Percentiles rank a stretch among this genome's conserved stretches.
These are phyloP conservation scores for Carduelis carduelis DNA, from an alignment of 2,797 vertebrate species.

Conservation along the genomic window DNA sequence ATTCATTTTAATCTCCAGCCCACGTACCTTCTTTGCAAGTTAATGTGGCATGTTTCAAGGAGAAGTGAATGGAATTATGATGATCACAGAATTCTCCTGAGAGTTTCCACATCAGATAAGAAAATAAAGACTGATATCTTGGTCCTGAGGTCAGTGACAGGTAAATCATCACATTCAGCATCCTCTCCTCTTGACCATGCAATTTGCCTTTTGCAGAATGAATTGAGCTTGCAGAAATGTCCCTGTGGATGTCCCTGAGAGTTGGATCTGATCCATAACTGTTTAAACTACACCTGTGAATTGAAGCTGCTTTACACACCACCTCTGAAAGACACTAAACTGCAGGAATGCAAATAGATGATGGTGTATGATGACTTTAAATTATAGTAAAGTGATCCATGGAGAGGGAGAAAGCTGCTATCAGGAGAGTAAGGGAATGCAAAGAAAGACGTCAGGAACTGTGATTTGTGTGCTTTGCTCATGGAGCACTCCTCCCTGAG, in stretches of 20 bases:
- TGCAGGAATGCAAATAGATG: slow-evolving; percentile 53
- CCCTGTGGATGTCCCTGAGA: neutral
- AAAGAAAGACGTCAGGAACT: neutral
- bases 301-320: slow-evolving; percentile 14
- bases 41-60: slow-evolving; percentile 52
- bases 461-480: slow-evolving; percentile 17
- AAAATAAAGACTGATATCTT: slow-evolving; percentile 33
- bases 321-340: slow-evolving; percentile 39
- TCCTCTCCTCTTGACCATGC: neutral
- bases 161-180: neutral
- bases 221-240: neutral
- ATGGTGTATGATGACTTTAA: slow-evolving; percentile 43
- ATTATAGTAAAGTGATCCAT: slow-evolving; percentile 34
- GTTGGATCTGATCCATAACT: slow-evolving; percentile 28
- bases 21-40: slow-evolving; percentile 45
- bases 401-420: neutral
- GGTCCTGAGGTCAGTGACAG: slow-evolving; percentile 7
- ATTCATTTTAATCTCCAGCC: slow-evolving; percentile 26
- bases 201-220: neutral
- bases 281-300: slow-evolving; percentile 42
- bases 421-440: neutral
- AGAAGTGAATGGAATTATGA: neutral
- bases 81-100: slow-evolving; percentile 10
- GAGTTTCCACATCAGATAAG: neutral
- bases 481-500: neutral